A percentile compares a stretch with the other conserved stretches of the same genome.
Evolutionary conservation across 2,113 vertebrate genomes (phyloP).

Genomic region (Callochromis pleurospilus): DNA sequence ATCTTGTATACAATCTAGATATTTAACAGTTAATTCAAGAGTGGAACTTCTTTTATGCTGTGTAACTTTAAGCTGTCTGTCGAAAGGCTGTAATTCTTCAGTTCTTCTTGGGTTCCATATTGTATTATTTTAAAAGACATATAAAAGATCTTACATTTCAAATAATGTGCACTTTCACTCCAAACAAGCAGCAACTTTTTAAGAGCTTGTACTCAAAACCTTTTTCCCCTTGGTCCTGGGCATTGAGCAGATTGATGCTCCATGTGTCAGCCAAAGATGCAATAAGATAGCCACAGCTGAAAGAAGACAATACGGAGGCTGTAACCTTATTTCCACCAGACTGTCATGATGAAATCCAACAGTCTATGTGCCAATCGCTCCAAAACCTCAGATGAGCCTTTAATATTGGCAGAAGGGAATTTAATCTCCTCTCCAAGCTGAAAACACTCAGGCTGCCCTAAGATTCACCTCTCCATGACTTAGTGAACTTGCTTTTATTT

Average conservation of each 20-base stretch:
- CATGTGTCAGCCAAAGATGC: neutral
- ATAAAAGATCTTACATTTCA: neutral
- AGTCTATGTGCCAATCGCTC: constrained; percentile 16
- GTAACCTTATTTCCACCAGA: constrained; percentile 39
- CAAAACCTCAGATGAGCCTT: constrained; percentile 25
- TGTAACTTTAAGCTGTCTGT: neutral
- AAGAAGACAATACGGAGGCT: constrained; percentile 18
- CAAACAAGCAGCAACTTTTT: neutral
- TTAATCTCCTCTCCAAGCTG: constrained; percentile 17
- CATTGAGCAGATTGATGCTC: neutral
- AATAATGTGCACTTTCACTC: neutral
- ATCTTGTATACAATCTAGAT: neutral
- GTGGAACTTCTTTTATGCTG: neutral
- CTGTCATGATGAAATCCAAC: constrained; percentile 43
- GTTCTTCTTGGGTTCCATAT: neutral
- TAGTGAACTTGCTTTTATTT: constrained; percentile 15
- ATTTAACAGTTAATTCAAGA: neutral
- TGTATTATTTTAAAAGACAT: neutral
- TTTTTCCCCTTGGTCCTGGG: neutral
- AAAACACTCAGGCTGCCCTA: constrained; percentile 17
- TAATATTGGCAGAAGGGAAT: constrained; percentile 26
- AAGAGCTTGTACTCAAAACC: neutral
- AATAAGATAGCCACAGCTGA: constrained; percentile 7
- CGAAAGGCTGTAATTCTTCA: neutral
- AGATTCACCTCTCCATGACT: constrained; percentile 23